Percentiles rank a stretch among this genome's conserved stretches.
Conservation (phyloP, 2,113 vertebrate genomes). For the Amphiprion percula region DNA sequence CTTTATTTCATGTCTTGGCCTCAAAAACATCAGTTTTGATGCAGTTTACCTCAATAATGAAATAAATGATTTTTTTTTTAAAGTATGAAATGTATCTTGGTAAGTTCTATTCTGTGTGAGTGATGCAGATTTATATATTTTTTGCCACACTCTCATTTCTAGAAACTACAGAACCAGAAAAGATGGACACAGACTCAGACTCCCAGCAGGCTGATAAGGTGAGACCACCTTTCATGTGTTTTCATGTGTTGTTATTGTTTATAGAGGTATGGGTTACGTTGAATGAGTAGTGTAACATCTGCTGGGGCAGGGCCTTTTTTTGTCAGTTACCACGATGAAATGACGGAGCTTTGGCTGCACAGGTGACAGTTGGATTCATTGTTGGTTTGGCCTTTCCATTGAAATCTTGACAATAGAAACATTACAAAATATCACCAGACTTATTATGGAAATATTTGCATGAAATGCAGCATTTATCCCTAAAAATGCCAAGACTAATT, state of each 20-base stretch:
- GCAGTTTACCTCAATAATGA: neutral
- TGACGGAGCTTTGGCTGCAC: neutral
- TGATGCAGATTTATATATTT: slow-evolving; percentile 6
- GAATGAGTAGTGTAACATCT: no score
- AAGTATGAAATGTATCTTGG: neutral
- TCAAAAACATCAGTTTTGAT: neutral
- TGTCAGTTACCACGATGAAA: neutral
- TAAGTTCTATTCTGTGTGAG: neutral
- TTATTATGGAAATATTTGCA: no score
- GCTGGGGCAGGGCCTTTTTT: no score
- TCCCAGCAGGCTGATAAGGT: slow-evolving; percentile 93
- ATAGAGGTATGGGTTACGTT: no score
- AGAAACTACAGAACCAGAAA: slow-evolving; percentile 91
- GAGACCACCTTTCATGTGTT: slow-evolving; percentile 15
- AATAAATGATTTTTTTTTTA: neutral
- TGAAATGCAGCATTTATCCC: no score
- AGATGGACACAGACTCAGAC: slow-evolving; percentile 92
- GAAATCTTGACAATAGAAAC: no score
- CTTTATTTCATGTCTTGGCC: slow-evolving; percentile 4
- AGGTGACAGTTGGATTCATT: neutral
- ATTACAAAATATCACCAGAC: no score
- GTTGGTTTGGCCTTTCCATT: neutral
- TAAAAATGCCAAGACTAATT: no score
- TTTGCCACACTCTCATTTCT: slow-evolving; percentile 48
- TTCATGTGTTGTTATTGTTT: neutral